These are phyloP conservation scores for Anagyrus pseudococci DNA, from an alignment of 2,888 invertebrate genomes.

Conservation along the genomic window DNA sequence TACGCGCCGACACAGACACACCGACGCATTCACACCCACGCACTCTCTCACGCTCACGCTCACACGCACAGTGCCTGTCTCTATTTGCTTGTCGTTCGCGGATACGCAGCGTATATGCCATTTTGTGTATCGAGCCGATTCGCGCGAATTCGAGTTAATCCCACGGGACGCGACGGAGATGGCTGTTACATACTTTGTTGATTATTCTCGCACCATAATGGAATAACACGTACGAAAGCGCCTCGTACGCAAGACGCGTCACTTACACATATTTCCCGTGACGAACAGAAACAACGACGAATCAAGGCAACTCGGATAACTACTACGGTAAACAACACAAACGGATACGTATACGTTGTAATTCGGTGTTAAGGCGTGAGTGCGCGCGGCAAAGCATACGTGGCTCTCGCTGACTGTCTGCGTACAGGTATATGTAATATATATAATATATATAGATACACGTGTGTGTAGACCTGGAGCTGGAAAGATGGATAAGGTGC, in stretches of 20 bases:
- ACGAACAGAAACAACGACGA: background rate
- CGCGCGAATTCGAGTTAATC: background rate
- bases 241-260: background rate
- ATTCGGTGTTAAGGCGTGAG: background rate
- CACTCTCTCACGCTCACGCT: background rate
- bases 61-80: background rate
- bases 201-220: no score
- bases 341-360: background rate
- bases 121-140: background rate
- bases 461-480: no score
- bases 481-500: no score
- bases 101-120: no score
- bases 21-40: background rate
- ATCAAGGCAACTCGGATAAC: background rate
- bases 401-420: background rate
- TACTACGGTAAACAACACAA: background rate
- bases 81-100: no score
- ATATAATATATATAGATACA: no score
- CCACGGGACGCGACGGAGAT: background rate
- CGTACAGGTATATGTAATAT: no score
- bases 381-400: background rate
- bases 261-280: background rate
- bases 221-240: background rate
- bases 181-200: no score
- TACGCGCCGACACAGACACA: background rate